phyloP scores from a whole-genome alignment of 2,797 vertebrate species.

The Crax fasciolata region DNA sequence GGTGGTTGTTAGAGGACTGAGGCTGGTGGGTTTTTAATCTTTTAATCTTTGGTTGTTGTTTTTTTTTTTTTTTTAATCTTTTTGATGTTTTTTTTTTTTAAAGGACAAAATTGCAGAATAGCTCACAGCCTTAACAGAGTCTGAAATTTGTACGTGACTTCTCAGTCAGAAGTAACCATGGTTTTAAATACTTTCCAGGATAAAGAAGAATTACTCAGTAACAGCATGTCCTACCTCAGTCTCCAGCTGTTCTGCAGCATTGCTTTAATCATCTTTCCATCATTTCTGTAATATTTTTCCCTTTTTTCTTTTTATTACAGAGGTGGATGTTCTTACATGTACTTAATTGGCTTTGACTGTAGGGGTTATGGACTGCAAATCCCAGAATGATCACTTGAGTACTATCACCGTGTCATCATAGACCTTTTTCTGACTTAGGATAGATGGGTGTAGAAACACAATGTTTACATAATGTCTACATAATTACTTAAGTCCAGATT shows the following conservation, averaged over 20 bases:
- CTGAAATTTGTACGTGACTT: background rate
- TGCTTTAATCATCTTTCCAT: background rate
- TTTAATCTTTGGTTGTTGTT: background rate
- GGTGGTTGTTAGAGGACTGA: background rate
- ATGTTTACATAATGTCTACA: background rate
- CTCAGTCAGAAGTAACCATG: background rate
- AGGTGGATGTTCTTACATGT: background rate
- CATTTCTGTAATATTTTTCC: background rate
- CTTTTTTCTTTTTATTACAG: background rate
- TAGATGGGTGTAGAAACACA: background rate
- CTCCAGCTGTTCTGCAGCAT: background rate
- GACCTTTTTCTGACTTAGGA: background rate
- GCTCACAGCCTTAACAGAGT: background rate
- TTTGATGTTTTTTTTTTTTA: background rate
- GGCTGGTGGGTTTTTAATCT: background rate
- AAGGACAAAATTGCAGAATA: background rate
- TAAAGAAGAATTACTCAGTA: conserved; percentile 2
- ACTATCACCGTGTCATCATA: background rate
- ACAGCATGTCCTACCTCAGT: background rate
- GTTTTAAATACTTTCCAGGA: background rate
- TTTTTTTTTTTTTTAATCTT: background rate
- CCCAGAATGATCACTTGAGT: background rate
- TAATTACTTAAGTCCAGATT: background rate
- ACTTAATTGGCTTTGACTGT: background rate
- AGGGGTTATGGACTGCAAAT: background rate